Base-by-base conservation (phyloP, 37 sponge, comb jelly and placozoan genomes). In the Mnemiopsis leidyi region DNA sequence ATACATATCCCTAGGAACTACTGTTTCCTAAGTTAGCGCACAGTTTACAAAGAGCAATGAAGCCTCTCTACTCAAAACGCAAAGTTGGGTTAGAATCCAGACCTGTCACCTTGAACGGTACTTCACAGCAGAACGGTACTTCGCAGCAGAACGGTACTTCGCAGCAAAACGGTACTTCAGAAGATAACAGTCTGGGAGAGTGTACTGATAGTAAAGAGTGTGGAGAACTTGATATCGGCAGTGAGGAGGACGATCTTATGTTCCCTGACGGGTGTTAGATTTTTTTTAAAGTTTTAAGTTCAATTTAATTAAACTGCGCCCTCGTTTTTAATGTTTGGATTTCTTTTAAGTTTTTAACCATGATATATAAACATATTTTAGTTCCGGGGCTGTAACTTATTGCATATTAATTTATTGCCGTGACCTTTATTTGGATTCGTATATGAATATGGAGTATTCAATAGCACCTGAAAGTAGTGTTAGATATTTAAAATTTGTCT, bases 21-120 rank as follows among this genome's bases (percentile, higher is more conserved):
- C 93, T 97, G 9, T 97, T 95, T 92, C 97, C 97, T 18, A 39
- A 68, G 28, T 95, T 97, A 18, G 95, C 94, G 38, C 31, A 92
- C 34, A 96, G 96, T 76, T 93, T 97, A 34, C 94, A 90, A 82
- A 68, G 95, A 26, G 95, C 97, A 38, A 92, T 97, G 83, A 95
- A 90, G 30, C 97, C 97, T 24, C 94, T 97, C 5, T 73, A 73
- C 38, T 92, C 93, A 24, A 92, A 71, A 38, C 21, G 23, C 93
- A 92, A 68, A 23, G 93, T 92, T 9, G 93, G 93, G 23, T 69
- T 92, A 71, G 93, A 92, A 35, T 92, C 93, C 1, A 24, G 93
- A 71, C 90, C 90, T 9, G 33, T 77, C 61, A 48, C 61, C 9
- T 18, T 48, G 61, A 48, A 48, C 13, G 61, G 61, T 18, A 48